Evolutionary conservation across 1,140 invertebrate genomes (phyloP), one percentile per base, ranked within the genome.

Genomic region (Drosophila rhopaloa): DNA sequence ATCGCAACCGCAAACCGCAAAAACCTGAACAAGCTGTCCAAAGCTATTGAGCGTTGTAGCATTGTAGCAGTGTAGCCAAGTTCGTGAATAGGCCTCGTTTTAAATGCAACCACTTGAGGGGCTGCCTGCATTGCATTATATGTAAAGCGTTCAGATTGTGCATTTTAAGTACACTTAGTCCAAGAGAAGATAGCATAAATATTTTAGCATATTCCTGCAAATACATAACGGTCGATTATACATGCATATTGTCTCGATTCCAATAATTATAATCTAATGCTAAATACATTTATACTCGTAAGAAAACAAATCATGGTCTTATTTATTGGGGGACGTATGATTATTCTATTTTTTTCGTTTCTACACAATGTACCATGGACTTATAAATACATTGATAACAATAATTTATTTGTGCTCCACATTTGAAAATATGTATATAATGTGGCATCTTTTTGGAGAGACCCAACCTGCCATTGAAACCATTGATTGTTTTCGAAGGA

Each of bases 121-220:
- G 32, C 32, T 14, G 29, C 44, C 56, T 29, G 60, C 40, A 53
- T 50, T 54, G 24, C 46, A 47, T 46, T 35, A 57, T n/a, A 53
- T 63, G 48, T 65, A 47, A 84, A 74, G 58, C 76, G 54, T 78
- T 81, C 84, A 88, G 84, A 89, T 65, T 88, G 85, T 88, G 84
- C 84, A 88, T 88, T 88, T 86, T 84, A 76, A 59, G 73, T 89
- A 81, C 68, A 84, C 58, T 72, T 88, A 88, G 84, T 88, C 85
- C 84, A 89, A 89, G 65, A 55, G 60, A 56, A 76, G 37, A 79
- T 86, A 86, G 83, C 66, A 79, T 86, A 86, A 84, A 88, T 79
- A 88, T 86, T 86, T 86, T 83, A 86, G 79, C 70, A 82, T 88
- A 88, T 74, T 83, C 66, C 51, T 73, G 84, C 83, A 65, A 70